Evolutionary conservation across 2,797 vertebrate species (phyloP).

Genomic region (Heliangelus exortis): DNA sequence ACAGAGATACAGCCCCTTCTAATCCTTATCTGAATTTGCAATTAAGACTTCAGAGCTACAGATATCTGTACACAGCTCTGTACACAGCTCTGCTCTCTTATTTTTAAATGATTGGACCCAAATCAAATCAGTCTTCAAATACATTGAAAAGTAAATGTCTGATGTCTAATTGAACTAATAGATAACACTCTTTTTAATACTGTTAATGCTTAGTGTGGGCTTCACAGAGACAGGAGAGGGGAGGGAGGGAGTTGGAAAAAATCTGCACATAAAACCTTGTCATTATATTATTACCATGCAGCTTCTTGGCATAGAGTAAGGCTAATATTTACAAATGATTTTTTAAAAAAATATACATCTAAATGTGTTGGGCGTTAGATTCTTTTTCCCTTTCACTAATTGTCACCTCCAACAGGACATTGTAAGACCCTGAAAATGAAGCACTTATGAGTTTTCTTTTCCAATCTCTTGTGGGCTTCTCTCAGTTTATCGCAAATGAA

Average conservation of each 20-base stretch:
- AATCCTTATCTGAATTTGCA: slow-evolving; percentile 85
- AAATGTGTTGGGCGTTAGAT: not conserved
- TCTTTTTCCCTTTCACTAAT: slow-evolving; percentile 55
- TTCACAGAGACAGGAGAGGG: slow-evolving; percentile 43
- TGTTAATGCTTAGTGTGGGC: slow-evolving; percentile 60
- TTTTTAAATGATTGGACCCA: slow-evolving; percentile 78
- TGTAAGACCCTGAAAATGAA: slow-evolving; percentile 71
- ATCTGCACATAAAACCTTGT: slow-evolving; percentile 44
- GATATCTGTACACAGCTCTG: slow-evolving; percentile 76
- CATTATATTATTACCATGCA: slow-evolving; percentile 53
- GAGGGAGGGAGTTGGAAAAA: slow-evolving; percentile 33
- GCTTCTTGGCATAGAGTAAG: slow-evolving; percentile 53
- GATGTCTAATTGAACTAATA: slow-evolving; percentile 80
- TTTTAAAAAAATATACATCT: not conserved
- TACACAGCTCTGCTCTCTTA: slow-evolving; percentile 74
- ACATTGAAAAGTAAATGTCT: slow-evolving; percentile 79
- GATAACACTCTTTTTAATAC: slow-evolving; percentile 75
- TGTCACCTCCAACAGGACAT: slow-evolving; percentile 72
- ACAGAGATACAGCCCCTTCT: slow-evolving; percentile 78
- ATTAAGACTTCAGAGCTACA: slow-evolving; percentile 85
- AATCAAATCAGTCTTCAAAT: slow-evolving; percentile 83
- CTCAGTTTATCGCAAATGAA: slow-evolving; percentile 81
- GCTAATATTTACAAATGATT: slow-evolving; percentile 66
- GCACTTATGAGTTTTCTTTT: slow-evolving; percentile 78
- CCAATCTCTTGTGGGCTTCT: slow-evolving; percentile 79